phyloP scores from a whole-genome alignment of 2,888 invertebrate species.

The Cataglyphis livida region DNA sequence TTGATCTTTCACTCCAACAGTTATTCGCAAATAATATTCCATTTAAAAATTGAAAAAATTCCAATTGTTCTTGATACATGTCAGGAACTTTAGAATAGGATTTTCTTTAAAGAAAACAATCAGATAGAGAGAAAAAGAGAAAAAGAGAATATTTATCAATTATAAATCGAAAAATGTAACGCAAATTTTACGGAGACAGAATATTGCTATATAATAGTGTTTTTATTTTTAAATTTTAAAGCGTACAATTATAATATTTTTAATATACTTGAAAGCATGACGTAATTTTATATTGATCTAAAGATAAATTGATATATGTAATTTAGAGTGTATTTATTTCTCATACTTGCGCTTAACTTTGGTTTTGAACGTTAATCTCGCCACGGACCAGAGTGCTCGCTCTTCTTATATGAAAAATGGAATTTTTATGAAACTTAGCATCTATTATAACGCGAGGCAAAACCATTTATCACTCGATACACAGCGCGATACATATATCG shows the following conservation, averaged over 20 bases:
- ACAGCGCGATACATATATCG: constrained; percentile 18
- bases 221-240: not conserved
- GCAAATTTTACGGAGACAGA: constrained; percentile 3
- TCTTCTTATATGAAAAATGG: constrained; percentile 38
- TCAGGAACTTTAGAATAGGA: not conserved
- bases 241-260: not conserved
- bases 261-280: not conserved
- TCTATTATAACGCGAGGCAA: constrained; percentile 34
- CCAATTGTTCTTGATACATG: not conserved
- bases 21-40: not conserved
- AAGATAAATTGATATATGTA: constrained; percentile 10
- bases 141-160: not conserved
- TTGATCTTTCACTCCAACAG: not conserved
- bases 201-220: not conserved
- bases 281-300: constrained; percentile 23
- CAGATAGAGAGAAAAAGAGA: not conserved
- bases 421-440: constrained; percentile 48
- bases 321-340: not conserved
- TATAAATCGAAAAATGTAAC: not conserved
- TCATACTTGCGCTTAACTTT: constrained; percentile 5
- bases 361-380: constrained; percentile 17
- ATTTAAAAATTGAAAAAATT: not conserved
- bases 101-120: not conserved
- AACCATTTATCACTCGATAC: constrained; percentile 48
- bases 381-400: not conserved